These are phyloP conservation scores for Drosophila persimilis DNA, from an alignment of 1,140 invertebrate genomes.

Conservation along the genomic window DNA sequence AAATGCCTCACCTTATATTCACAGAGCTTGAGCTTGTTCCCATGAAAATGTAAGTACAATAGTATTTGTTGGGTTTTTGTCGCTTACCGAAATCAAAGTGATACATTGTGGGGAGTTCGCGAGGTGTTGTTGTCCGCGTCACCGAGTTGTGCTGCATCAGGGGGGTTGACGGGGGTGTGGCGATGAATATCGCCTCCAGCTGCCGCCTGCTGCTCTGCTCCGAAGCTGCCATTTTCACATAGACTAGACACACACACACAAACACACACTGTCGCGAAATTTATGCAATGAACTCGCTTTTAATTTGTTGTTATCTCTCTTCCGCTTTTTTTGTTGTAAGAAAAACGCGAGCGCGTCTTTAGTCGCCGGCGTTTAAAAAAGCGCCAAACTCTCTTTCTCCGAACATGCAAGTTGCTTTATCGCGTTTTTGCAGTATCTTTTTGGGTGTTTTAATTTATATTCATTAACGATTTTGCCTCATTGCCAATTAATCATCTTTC, in stretches of 20 bases:
- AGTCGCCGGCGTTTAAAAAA: constrained; percentile 58
- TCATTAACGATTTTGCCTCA: constrained; percentile 64
- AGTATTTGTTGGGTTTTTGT: constrained; percentile 4
- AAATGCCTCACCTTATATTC: too few species aligned
- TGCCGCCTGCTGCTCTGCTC: constrained; percentile 40
- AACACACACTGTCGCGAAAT: constrained; percentile 38
- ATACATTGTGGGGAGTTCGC: constrained; percentile 73
- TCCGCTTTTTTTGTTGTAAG: constrained; percentile 8
- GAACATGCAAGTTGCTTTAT: constrained; percentile 57
- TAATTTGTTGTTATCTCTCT: constrained; percentile 26
- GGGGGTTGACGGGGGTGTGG: constrained; percentile 57
- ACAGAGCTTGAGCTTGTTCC: too few species aligned
- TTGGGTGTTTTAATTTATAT: constrained; percentile 46
- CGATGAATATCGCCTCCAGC: constrained; percentile 70
- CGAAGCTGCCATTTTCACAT: constrained; percentile 55
- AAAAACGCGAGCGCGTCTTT: constrained; percentile 54
- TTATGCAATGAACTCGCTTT: constrained; percentile 69
- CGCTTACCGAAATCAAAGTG: constrained; percentile 71
- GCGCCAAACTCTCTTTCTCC: constrained; percentile 50
- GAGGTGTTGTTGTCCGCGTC: constrained; percentile 68
- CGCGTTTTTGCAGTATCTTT: constrained; percentile 5
- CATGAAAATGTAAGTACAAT: constrained; percentile 6
- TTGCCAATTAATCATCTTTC: constrained; percentile 81
- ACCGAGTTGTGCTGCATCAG: constrained; percentile 42
- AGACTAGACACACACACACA: constrained; percentile 8